Evolutionary conservation across 2,888 invertebrate species (phyloP).

Genomic region (Pandemis corylana): DNA sequence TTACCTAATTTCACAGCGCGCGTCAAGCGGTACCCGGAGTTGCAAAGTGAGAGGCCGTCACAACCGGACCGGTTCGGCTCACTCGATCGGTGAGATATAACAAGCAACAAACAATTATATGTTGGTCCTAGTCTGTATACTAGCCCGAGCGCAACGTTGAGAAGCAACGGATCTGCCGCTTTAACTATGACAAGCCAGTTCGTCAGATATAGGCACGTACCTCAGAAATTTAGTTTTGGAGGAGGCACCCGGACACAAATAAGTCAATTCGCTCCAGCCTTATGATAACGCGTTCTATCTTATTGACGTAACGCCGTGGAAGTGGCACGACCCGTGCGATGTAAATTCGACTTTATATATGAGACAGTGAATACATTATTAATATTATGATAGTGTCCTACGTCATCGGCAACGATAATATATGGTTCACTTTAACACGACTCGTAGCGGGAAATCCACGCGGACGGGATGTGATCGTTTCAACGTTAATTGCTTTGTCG

Average conservation of each 20-base stretch:
- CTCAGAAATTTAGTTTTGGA: conserved; percentile 59
- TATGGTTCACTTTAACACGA: conserved; percentile 81
- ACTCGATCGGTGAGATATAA: conserved; percentile 76
- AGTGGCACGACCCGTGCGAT: conserved; percentile 64
- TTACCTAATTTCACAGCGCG: conserved; percentile 83
- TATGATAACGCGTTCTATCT: conserved; percentile 80
- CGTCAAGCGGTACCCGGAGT: conserved; percentile 76
- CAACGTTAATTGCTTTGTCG: conserved; percentile 73
- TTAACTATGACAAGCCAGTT: conserved; percentile 50
- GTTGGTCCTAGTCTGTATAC: conserved; percentile 57
- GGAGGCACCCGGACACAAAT: conserved; percentile 81
- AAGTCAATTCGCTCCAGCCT: conserved; percentile 71
- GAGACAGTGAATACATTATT: conserved; percentile 59
- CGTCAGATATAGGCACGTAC: conserved; percentile 19
- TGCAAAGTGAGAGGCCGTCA: conserved; percentile 84
- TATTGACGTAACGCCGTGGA: conserved; percentile 81
- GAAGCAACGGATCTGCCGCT: conserved; percentile 49
- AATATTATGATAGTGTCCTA: conserved; percentile 57
- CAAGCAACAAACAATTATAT: conserved; percentile 63
- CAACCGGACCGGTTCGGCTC: conserved; percentile 79
- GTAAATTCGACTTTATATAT: conserved; percentile 68
- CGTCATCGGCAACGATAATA: conserved; percentile 80
- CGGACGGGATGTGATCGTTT: conserved; percentile 79
- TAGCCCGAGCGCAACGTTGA: conserved; percentile 10
- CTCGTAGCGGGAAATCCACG: conserved; percentile 83